Evolutionary conservation across 2,113 vertebrate species (phyloP), one percentile per base, ranked within the genome.

Genomic region (Taxidea taxus): DNA sequence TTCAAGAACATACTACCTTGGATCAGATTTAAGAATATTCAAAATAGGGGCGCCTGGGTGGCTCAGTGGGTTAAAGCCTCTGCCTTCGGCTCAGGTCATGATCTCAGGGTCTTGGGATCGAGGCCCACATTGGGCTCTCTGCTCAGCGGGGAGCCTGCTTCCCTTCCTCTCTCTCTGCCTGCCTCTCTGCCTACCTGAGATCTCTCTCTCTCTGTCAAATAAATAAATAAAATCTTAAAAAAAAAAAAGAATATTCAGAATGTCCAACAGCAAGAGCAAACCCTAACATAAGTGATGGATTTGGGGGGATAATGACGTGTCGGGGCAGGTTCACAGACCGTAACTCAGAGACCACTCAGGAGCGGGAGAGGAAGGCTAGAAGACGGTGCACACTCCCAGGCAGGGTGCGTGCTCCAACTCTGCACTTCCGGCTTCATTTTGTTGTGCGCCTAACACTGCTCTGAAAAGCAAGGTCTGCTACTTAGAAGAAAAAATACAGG

Each of bases 241-340:
- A 27, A 60, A 56, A 60, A 60, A 60, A 12, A 81, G 39, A 72
- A 49, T 4, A 31, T 12, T 47, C 11, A n/a, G 82, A 47, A 54
- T 0, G 25, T 77, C 21, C 20, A 39, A 11, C 18, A 8, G 37
- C 13, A 16, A 44, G 74, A 16, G 21, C 14, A 11, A 87, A n/a
- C n/a, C 51, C 93, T 4, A 2, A 54, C 0, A 47, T 39, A 31
- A 92, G 77, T 31, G 7, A 23, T 0, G 23, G 90, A 20, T n/a
- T 56, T 1, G 54, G 58, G 64, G 49, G 10, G 7, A 16, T 1
- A 29, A 20, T 0, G 12, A 10, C 0, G 0, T 0, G 29, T 12
- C 58, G 4, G 0, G 0, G 39, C 1, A 0, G 16, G 10, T 1
- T 21, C 82, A 18, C 2, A 2, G 3, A 34, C 1, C 16, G 6